These are phyloP conservation scores for Pyrgilauda ruficollis DNA, from an alignment of 2,113 vertebrate genomes.

Conservation along the genomic window DNA sequence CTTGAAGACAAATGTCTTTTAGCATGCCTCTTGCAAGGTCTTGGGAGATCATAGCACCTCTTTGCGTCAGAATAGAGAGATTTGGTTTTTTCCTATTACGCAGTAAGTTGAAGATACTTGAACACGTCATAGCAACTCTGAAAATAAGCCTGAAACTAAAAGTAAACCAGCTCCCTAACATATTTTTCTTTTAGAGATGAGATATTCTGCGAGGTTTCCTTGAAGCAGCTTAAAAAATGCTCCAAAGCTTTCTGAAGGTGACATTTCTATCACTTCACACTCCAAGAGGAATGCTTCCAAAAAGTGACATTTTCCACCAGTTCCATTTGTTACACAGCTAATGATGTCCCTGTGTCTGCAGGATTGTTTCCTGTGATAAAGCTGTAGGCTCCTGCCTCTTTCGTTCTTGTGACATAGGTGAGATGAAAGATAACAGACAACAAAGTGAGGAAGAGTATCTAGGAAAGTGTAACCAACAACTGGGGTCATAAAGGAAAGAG, in stretches of 20 bases:
- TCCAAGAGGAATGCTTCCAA: neutral
- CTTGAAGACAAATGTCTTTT: neutral
- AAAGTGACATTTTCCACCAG: neutral
- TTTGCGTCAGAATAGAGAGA: neutral
- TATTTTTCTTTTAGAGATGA: neutral
- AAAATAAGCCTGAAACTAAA: neutral
- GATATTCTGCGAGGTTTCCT: neutral
- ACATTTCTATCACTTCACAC: neutral
- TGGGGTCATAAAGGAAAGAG: neutral
- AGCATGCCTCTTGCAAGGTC: neutral
- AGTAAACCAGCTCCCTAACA: neutral
- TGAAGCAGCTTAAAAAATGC: neutral
- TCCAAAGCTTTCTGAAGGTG: neutral
- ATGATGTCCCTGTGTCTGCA: neutral
- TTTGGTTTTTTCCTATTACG: neutral
- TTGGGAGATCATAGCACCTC: neutral
- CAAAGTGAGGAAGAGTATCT: neutral
- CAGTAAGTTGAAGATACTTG: neutral
- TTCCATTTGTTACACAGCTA: neutral
- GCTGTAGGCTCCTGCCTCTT: neutral
- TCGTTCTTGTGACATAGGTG: neutral
- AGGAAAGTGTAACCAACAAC: neutral
- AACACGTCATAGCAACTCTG: neutral
- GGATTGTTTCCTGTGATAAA: slow-evolving; percentile 7
- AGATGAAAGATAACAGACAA: neutral